phyloP scores from a whole-genome alignment of 2,797 vertebrate species.

The Petrocephalus sullivani region DNA sequence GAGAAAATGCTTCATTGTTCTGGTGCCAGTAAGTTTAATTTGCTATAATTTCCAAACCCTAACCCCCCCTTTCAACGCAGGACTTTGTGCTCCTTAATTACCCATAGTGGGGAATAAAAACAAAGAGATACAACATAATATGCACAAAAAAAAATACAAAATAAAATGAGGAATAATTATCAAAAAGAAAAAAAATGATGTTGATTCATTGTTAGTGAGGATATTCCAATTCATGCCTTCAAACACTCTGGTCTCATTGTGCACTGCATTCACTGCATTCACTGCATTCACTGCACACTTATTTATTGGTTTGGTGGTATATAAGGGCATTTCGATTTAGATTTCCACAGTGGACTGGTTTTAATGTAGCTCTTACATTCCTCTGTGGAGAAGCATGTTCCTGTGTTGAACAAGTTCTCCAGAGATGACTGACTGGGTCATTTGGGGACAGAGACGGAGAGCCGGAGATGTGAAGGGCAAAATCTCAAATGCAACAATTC shows the following conservation, averaged over 20 bases:
- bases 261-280: neutral
- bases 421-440: neutral
- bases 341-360: neutral
- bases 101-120: neutral
- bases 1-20: neutral
- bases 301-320: neutral
- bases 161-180: neutral
- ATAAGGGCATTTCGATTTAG: neutral
- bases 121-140: neutral
- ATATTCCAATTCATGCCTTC: neutral
- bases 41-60: neutral
- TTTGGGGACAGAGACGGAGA: neutral
- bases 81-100: neutral
- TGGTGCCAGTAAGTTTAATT: neutral
- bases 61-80: neutral
- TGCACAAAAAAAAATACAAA: neutral
- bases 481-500: neutral
- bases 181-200: neutral
- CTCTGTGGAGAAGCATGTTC: neutral
- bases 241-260: neutral
- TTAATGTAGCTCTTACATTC: neutral
- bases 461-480: neutral
- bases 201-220: neutral
- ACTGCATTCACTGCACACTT: neutral
- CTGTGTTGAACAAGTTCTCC: neutral